These are phyloP conservation scores for Delia radicum DNA, from an alignment of 1,140 invertebrate species.

Conservation along the genomic window DNA sequence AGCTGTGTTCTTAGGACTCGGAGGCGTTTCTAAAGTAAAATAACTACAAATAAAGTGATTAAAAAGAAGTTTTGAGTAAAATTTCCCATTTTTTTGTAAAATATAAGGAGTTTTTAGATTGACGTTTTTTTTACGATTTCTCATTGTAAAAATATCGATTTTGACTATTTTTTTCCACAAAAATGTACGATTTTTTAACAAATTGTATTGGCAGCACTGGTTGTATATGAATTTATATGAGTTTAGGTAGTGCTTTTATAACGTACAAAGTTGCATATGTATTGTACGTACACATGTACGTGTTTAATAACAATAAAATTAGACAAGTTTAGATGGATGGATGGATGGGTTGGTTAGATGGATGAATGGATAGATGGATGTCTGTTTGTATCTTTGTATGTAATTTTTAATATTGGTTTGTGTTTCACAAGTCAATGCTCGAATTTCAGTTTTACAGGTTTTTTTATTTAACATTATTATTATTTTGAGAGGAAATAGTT, in stretches of 20 bases:
- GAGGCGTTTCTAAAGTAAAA: too few relatives aligned
- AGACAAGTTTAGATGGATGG: background rate
- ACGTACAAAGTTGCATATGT: background rate
- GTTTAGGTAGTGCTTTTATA: background rate
- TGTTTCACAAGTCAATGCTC: constrained; percentile 1
- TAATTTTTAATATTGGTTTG: background rate
- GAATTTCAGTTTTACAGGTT: background rate
- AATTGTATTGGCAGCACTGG: too few relatives aligned
- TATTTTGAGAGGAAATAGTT: background rate
- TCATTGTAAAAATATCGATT: too few relatives aligned
- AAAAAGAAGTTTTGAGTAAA: too few relatives aligned
- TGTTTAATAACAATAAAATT: background rate
- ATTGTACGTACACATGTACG: background rate
- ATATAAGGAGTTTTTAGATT: too few relatives aligned
- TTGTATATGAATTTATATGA: background rate
- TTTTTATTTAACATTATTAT: background rate
- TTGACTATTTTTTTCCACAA: too few relatives aligned
- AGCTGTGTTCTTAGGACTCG: too few relatives aligned
- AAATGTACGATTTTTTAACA: too few relatives aligned
- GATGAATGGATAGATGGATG: background rate
- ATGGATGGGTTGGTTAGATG: background rate
- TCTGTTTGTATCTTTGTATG: background rate
- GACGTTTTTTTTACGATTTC: too few relatives aligned
- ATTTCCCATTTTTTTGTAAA: too few relatives aligned
- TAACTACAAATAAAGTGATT: too few relatives aligned